Conservation (phyloP, 2,113 vertebrate species). For the Colius striatus region DNA sequence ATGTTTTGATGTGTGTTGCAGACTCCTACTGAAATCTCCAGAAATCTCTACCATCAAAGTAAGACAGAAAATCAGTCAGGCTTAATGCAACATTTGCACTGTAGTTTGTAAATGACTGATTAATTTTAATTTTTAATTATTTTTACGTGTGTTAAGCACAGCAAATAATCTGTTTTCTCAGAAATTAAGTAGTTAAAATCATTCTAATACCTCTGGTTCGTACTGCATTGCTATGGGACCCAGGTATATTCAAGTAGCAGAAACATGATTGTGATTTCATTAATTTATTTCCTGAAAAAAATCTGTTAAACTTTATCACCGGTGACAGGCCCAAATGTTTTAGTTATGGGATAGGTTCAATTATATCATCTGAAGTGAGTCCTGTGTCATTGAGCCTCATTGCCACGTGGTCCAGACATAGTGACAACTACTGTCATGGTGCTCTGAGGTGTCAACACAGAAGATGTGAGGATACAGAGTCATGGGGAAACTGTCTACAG, state of each 20-base stretch:
- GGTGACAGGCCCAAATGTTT: background rate
- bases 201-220: background rate
- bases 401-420: too few relatives aligned
- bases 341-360: background rate
- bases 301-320: background rate
- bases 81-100: background rate
- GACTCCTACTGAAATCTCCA: background rate
- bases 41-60: background rate
- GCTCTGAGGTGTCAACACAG: background rate
- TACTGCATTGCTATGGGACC: background rate
- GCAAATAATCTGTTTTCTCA: background rate
- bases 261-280: background rate
- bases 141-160: background rate
- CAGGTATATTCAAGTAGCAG: background rate
- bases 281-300: background rate
- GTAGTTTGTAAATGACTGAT: background rate
- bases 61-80: background rate
- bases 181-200: background rate
- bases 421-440: background rate
- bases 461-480: background rate
- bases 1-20: constrained; percentile 6
- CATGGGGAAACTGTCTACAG: background rate
- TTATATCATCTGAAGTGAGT: background rate
- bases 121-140: background rate
- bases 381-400: background rate